Base-by-base conservation (phyloP, 1,140 invertebrate genomes). In the Drosophila sechellia region DNA sequence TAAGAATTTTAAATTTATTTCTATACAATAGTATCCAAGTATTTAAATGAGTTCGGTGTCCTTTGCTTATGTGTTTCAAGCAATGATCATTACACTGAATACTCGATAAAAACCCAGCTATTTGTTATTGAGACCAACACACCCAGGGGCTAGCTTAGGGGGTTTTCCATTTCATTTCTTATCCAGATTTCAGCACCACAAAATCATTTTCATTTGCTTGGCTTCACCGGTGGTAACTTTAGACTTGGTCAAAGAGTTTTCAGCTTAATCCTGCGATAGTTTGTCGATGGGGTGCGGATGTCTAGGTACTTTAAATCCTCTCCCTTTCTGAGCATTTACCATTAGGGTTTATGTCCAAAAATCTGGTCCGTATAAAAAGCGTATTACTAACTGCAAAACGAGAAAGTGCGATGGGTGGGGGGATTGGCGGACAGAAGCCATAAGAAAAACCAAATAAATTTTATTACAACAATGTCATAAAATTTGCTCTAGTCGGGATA, bases 401-500 rank as follows among this genome's bases (percentile, higher is more conserved):
- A 39, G 37, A 39, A 13, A 3, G 37, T 13, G 31, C 0, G 13
- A 40, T 5, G 8, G 43, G 22, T 35, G 12, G 25, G 58, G 17
- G 25, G 22, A 48, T 71, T 52, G 48, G 31, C 13, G n/a, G 48
- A 53, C 68, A 73, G 54, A 77, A 59, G 81, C 83, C 78, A 78
- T 56, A 86, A 69, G 78, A 76, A 63, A 78, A 85, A 85, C 74
- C 78, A 71, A 87, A 85, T 85, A 85, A 85, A 87, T 81, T 85
- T 87, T 85, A 85, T 77, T 77, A 70, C 81, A 81, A 86, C 74
- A 85, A 86, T 85, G 78, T 87, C 83, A 78, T 85, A 86, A 85
- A 87, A 74, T 81, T 46, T 50, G 61, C 37, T 53, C 20, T 31
- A 52, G 35, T 53, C 49, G 42, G 58, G 52, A 37, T 58, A 49